phyloP scores from a whole-genome alignment of 2,113 vertebrate genomes.

The Dissostichus mawsoni region DNA sequence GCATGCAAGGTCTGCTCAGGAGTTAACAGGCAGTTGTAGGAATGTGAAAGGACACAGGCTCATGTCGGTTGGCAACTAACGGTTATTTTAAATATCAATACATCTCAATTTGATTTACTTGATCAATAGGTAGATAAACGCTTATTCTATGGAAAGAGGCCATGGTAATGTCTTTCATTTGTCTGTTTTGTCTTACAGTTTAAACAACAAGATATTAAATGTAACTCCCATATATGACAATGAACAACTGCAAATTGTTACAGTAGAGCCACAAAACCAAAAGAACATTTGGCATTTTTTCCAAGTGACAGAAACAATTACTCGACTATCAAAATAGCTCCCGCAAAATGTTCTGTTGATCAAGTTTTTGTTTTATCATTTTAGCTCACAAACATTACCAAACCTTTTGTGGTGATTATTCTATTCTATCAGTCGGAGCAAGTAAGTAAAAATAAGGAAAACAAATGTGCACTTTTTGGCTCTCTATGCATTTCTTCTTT shows the following conservation, averaged over 20 bases:
- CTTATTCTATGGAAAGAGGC: background rate
- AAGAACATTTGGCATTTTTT: background rate
- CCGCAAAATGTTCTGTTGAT: background rate
- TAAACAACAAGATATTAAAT: too few species aligned
- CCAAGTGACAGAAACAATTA: background rate
- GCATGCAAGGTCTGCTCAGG: background rate
- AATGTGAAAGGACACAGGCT: background rate
- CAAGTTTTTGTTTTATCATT: background rate
- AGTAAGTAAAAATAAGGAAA: too few species aligned
- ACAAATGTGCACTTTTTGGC: too few species aligned
- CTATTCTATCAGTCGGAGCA: background rate
- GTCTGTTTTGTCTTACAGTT: background rate
- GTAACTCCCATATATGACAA: background rate
- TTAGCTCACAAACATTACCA: background rate
- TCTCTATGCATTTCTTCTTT: too few species aligned
- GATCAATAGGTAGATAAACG: background rate
- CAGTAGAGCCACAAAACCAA: background rate
- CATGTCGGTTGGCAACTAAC: background rate
- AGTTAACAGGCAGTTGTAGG: background rate
- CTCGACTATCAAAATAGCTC: background rate
- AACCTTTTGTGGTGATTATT: background rate
- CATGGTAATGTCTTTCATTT: background rate
- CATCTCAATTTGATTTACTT: background rate
- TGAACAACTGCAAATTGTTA: background rate
- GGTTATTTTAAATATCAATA: background rate